Base-by-base conservation (phyloP, 2,888 invertebrate species). In the Dryobotodes eremita region DNA sequence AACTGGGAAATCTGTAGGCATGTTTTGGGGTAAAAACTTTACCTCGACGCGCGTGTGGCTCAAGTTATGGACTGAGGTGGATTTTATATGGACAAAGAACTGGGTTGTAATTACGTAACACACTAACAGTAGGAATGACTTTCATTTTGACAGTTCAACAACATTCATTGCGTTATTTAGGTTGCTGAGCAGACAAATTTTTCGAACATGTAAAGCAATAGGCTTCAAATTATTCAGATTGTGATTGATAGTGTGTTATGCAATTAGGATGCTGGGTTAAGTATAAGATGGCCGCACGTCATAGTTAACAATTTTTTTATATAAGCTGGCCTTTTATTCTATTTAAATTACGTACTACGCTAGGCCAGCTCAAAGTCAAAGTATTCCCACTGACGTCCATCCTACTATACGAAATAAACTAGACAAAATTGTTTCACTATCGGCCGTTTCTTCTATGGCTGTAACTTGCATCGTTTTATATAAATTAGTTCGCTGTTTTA, bases 1-100 rank as follows among this genome's bases (percentile, higher is more conserved):
- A 93, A 92, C 91, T 90, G 91, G 92, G 90, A 93, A 94, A 93
- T 94, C 92, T 92, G 92, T 92, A 91, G 91, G 90, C 93, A 88
- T 94, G 92, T 93, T 93, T 87, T 88, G 87, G 91, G 90, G 90
- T 91, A 92, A 93, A 94, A 93, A 94, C 89, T 92, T 92, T 91
- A 84, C 84, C 82, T 73, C 75, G 61, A 53, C 36, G 62, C 42
- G 46, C 7, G 69, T 71, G 64, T 72, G 82, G 53, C 13, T 2
- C 15, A 84, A 86, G 73, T 42, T 36, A 64, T 1, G 23, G 64
- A n/a, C 13, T 8, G 10, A 11, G 7, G 15, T 20, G 13, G 11
- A 7, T 69, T 64, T 59, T 13, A 11, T 13, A 17, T 36, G 13
- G 53, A 48, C 1, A 17, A 65, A 77, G 8, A 42, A 4, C 31